Conservation (phyloP, 2,888 invertebrate species). For the Tillus elongatus region DNA sequence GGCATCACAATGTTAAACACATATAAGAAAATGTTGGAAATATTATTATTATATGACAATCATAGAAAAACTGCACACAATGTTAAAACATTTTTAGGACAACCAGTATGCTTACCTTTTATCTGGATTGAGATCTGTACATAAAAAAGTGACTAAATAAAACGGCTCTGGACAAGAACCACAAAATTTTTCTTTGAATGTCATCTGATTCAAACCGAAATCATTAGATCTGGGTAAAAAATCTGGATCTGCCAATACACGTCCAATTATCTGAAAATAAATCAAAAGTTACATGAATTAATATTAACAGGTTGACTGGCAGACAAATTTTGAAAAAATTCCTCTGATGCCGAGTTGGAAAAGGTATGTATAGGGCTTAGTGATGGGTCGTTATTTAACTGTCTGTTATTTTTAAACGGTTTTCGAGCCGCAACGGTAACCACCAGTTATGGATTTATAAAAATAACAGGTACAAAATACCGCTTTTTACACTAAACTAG, state of each 20-base stretch:
- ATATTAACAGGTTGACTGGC: conserved; percentile 7
- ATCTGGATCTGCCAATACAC: conserved; percentile 92
- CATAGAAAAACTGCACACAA: not conserved
- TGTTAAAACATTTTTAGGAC: conserved; percentile 3
- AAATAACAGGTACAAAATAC: no score
- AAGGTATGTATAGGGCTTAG: not conserved
- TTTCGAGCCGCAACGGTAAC: not conserved
- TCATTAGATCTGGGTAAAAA: conserved; percentile 82
- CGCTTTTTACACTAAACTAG: no score
- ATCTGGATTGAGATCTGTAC: conserved; percentile 86
- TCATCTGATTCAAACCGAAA: conserved; percentile 82
- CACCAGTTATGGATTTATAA: no score
- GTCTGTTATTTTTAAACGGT: no score
- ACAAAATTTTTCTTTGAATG: conserved; percentile 82
- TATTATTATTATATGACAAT: no score
- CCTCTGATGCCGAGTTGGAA: not conserved
- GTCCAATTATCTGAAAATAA: conserved; percentile 70
- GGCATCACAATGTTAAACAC: no score
- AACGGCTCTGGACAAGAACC: conserved; percentile 75
- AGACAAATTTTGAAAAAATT: no score
- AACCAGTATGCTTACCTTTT: conserved; percentile 50
- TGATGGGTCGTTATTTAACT: no score
- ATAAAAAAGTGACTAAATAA: conserved; percentile 79
- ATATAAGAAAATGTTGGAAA: no score
- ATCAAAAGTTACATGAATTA: conserved; percentile 7